Evolutionary conservation across 2,797 vertebrate genomes (phyloP), one percentile per base, ranked within the genome.

Genomic region (Thunnus albacares): DNA sequence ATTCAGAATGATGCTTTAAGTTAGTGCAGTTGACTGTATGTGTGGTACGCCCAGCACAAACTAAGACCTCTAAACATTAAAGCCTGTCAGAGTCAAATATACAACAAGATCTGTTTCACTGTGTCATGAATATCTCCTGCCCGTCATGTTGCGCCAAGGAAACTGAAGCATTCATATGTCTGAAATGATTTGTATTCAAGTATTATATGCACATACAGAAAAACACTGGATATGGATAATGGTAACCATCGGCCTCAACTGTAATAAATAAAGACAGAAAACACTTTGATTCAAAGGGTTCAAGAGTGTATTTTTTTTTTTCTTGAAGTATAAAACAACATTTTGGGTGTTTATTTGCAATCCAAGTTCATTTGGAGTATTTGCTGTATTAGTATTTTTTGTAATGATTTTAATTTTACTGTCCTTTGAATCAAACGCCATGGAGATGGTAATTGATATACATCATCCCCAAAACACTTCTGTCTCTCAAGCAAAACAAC

Each of bases 31-130:
- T 61, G 78, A 82, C 38, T 49, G 62, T 79, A 92, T 92, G 93
- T 62, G 75, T 33, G 47, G 94, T 15, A 90, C 94, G 93, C 87
- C 95, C 94, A 96, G 95, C 96, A 96, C 95, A 96, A 93, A 95
- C 94, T 79, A 87, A 86, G 64, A 70, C 47, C 70, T 74, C 45
- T 51, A 71, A 52, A 75, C 49, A 49, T 80, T 52, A 74, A 62
- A 83, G 71, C 70, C 71, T 59, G 5, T 1, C 64, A 45, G 69
- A 70, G 62, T 76, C 41, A 76, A 71, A 87, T 66, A 70, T 45
- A 77, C 83, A 80, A 30, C 61, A 22, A 63, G 56, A 82, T 79
- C 66, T 26, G 43, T 41, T 56, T 66, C 60, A 55, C 75, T 68
- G 71, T 63, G 60, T 56, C 3, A 18, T 65, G 49, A 85, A 58